Conservation (phyloP, 1,140 invertebrate species). For the Pogonomyrmex barbatus region DNA sequence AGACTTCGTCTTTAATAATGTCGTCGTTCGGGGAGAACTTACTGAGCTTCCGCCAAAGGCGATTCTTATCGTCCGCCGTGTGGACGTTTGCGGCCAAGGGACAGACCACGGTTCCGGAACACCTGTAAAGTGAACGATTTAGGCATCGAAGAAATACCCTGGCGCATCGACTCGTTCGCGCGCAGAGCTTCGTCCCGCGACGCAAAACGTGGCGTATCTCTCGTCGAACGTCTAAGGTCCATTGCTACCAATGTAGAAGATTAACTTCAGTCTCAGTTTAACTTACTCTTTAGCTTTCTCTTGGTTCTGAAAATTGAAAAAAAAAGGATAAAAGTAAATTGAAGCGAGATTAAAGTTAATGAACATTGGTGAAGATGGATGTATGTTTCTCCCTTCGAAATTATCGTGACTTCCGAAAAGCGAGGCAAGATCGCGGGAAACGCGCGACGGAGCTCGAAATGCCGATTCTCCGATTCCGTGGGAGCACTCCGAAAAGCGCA, state of each 20-base stretch:
- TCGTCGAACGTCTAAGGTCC: not conserved
- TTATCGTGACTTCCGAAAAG: slow-evolving; percentile 12
- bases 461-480: slow-evolving; percentile 74
- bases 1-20: not conserved
- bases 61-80: not conserved
- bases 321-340: too few species aligned
- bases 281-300: too few species aligned
- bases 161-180: slow-evolving; percentile 3
- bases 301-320: too few species aligned
- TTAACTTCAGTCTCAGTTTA: too few species aligned
- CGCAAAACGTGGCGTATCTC: not conserved
- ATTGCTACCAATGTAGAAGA: too few species aligned
- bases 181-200: not conserved
- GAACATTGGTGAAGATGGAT: too few species aligned
- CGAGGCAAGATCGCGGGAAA: not conserved
- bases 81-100: not conserved
- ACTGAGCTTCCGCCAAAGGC: not conserved
- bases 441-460: slow-evolving; percentile 52
- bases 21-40: too few species aligned
- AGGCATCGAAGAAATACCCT: slow-evolving; percentile 1
- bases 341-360: too few species aligned
- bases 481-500: slow-evolving; percentile 72
- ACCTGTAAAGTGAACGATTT: slow-evolving; percentile 5
- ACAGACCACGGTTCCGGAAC: not conserved
- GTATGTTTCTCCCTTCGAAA: slow-evolving; percentile 13